Percentiles rank a stretch among this genome's conserved stretches.
Conservation (phyloP, 2,888 invertebrate species). For the Gortyna flavago region DNA sequence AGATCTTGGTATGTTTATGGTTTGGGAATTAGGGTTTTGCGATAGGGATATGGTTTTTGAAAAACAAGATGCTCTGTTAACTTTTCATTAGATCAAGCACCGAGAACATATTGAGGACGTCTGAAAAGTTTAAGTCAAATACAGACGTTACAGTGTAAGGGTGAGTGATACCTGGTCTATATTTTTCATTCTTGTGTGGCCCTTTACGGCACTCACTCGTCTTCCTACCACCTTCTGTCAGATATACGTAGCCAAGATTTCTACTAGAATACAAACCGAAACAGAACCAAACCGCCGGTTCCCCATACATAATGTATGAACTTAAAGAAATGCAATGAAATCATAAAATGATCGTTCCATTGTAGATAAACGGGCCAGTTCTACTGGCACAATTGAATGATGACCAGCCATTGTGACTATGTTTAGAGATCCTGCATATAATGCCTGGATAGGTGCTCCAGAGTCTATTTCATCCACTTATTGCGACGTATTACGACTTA, state of each 20-base stretch:
- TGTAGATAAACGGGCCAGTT: conserved; percentile 87
- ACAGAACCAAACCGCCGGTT: conserved; percentile 48
- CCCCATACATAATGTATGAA: conserved; percentile 84
- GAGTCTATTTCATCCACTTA: conserved; percentile 81
- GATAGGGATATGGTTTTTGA: background rate
- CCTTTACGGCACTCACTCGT: background rate
- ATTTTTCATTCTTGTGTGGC: too few species aligned
- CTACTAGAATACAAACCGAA: conserved; percentile 9
- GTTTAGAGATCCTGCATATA: conserved; percentile 89
- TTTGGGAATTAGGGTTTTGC: conserved; percentile 3
- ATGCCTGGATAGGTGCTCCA: conserved; percentile 84
- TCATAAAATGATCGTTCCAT: conserved; percentile 79
- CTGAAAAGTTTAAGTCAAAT: background rate
- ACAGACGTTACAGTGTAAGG: background rate
- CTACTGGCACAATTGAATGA: conserved; percentile 89
- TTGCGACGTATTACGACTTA: conserved; percentile 80
- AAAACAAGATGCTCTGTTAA: background rate
- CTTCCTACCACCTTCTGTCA: background rate
- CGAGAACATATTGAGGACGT: background rate
- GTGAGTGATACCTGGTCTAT: too few species aligned
- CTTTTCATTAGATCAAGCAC: background rate
- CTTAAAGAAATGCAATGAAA: conserved; percentile 88
- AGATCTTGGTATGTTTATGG: conserved; percentile 36
- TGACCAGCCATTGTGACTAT: conserved; percentile 88
- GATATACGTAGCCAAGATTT: background rate